Evolutionary conservation across 2,888 invertebrate species (phyloP), one percentile per base, ranked within the genome.

Genomic region (Anorthoa munda): DNA sequence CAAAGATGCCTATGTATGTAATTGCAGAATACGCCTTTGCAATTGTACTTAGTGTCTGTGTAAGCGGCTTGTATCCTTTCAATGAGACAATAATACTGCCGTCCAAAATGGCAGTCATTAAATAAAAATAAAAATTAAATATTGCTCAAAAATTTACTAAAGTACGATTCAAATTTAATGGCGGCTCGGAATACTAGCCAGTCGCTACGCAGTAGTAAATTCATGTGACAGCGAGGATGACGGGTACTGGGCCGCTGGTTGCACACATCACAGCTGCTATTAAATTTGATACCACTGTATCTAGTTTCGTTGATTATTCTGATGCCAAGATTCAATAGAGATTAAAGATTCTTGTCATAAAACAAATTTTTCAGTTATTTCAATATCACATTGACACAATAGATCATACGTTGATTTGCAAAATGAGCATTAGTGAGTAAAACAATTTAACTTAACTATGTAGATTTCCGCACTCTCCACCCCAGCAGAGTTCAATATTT

Each of bases 31-130:
- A 46, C n/a, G 66, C 45, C 17, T 46, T 39, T 64, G 39, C 23
- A 9, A 45, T 26, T 39, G n/a, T 56, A 31, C 21, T 70, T 23
- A 46, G 4, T 55, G 31, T 66, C 69, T 66, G 31, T 31, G 3
- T 11, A 56, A 73, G 21, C 17, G 18, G 45, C 17, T 65, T 53
- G 0, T 9, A 53, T 58, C 13, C 0, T 21, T 66, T 45, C 48
- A 59, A 48, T n/a, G 18, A 31, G 83, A 78, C 83, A 77, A 70
- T 82, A 82, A 78, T 45, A 63, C 69, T 72, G 79, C 69, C 67
- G 71, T 81, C 71, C 67, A 45, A 17, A 23, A 17, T 48, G 76
- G 66, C 69, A 70, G 69, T 55, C 46, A 18, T 23, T 58, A 13
- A 17, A 39, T 55, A 56, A 61, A 15, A 18, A 26, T 46, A 56